Conservation (phyloP, 2,888 invertebrate species). For the Eupeodes luniger region DNA sequence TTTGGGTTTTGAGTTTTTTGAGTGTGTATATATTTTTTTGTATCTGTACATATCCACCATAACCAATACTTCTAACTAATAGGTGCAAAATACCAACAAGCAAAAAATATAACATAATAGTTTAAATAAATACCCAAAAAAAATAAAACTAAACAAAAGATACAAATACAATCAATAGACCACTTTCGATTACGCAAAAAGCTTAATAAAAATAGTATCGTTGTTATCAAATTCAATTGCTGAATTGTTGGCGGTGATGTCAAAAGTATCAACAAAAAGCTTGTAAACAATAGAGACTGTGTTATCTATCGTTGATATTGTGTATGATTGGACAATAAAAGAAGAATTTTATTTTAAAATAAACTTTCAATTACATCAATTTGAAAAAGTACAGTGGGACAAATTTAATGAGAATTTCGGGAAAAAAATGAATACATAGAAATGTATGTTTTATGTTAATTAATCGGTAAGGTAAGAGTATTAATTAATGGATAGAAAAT, state of each 20-base stretch:
- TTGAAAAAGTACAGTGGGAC: neutral
- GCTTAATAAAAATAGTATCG: conserved; percentile 14
- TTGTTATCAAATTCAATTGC: conserved; percentile 45
- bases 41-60: conserved; percentile 6
- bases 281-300: conserved; percentile 19
- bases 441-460: too few relatives aligned
- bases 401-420: neutral
- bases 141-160: conserved; percentile 10
- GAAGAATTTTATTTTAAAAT: neutral
- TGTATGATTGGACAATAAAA: conserved; percentile 35
- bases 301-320: conserved; percentile 37
- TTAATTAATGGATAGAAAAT: too few relatives aligned
- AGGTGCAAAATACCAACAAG: conserved; percentile 35
- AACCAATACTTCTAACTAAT: conserved; percentile 1
- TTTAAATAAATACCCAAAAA: conserved; percentile 11
- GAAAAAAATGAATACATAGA: neutral
- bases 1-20: neutral
- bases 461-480: too few relatives aligned
- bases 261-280: conserved; percentile 41
- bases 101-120: conserved; percentile 18
- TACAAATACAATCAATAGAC: neutral
- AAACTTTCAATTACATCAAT: conserved; percentile 1
- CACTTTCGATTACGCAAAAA: conserved; percentile 45
- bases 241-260: conserved; percentile 12
- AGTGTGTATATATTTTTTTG: neutral